These are phyloP conservation scores for Elgonia sp. DNA, from an alignment of 2,888 invertebrate genomes.

Conservation along the genomic window DNA sequence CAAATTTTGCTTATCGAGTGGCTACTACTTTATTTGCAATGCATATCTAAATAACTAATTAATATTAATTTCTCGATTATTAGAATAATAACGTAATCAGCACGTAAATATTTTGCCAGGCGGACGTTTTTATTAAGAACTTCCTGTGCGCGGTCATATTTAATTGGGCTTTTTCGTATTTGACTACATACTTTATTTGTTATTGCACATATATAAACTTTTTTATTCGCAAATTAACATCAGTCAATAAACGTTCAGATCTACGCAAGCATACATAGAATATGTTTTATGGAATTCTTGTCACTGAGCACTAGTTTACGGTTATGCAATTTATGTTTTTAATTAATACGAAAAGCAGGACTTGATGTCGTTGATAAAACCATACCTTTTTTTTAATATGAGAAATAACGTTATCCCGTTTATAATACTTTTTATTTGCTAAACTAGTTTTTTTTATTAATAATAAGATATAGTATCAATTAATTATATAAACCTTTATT, in stretches of 20 bases:
- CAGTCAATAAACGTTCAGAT: conserved; percentile 47
- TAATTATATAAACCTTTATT: no score
- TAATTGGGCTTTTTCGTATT: conserved; percentile 48
- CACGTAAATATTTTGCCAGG: conserved; percentile 31
- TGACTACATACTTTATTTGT: conserved; percentile 50
- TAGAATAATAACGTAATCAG: conserved; percentile 47
- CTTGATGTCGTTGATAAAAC: conserved; percentile 61
- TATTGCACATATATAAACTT: conserved; percentile 40
- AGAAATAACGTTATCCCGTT: conserved; percentile 49
- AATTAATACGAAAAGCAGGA: conserved; percentile 67
- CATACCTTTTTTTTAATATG: conserved; percentile 53
- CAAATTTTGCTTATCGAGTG: conserved; percentile 15
- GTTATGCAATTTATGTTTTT: conserved; percentile 67
- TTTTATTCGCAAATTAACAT: conserved; percentile 44
- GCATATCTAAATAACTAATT: conserved; percentile 41
- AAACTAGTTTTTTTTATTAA: no score
- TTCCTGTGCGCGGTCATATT: conserved; percentile 17
- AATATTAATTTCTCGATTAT: conserved; percentile 51
- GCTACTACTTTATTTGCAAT: background rate
- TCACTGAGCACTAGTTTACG: conserved; percentile 44
- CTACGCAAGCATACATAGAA: conserved; percentile 21
- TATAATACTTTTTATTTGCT: conserved; percentile 14
- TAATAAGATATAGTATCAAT: no score
- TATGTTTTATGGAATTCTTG: conserved; percentile 70
- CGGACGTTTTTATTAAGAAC: conserved; percentile 32